These are phyloP conservation scores for Lithosia quadra DNA, from an alignment of 2,888 invertebrate genomes.

Conservation along the genomic window DNA sequence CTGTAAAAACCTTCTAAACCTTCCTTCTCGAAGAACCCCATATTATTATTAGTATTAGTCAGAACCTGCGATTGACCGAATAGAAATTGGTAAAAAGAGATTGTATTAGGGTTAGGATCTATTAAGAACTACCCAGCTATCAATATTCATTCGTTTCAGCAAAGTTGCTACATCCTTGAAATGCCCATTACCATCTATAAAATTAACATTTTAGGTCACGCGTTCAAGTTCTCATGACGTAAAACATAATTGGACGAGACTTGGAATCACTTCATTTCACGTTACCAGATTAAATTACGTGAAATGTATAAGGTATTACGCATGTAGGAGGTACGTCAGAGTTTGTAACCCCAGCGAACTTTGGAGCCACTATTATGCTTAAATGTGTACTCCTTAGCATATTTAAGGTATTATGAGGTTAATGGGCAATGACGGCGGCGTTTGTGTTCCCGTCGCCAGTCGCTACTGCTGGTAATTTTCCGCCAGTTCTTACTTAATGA, in stretches of 20 bases:
- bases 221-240: slow-evolving; percentile 17
- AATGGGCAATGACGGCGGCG: slow-evolving; percentile 77
- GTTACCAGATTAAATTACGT: slow-evolving; percentile 32
- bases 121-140: slow-evolving; percentile 1
- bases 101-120: slow-evolving; percentile 2
- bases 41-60: background rate
- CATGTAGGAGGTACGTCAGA: slow-evolving; percentile 22
- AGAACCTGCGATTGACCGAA: background rate
- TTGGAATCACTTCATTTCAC: slow-evolving; percentile 30
- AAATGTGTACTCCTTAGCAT: slow-evolving; percentile 76
- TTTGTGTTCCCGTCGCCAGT: slow-evolving; percentile 57
- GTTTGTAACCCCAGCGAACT: slow-evolving; percentile 49
- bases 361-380: slow-evolving; percentile 65
- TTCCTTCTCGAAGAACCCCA: too few relatives aligned
- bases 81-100: background rate
- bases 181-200: slow-evolving; percentile 14
- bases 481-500: slow-evolving; percentile 70
- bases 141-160: background rate
- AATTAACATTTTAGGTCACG: slow-evolving; percentile 12
- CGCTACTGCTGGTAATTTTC: slow-evolving; percentile 69
- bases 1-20: too few relatives aligned
- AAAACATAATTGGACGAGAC: slow-evolving; percentile 36
- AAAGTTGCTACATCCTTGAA: slow-evolving; percentile 6
- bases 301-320: slow-evolving; percentile 16
- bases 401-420: slow-evolving; percentile 81